These are phyloP conservation scores for Muscicapa striata DNA, from an alignment of 2,797 vertebrate genomes.

Conservation along the genomic window DNA sequence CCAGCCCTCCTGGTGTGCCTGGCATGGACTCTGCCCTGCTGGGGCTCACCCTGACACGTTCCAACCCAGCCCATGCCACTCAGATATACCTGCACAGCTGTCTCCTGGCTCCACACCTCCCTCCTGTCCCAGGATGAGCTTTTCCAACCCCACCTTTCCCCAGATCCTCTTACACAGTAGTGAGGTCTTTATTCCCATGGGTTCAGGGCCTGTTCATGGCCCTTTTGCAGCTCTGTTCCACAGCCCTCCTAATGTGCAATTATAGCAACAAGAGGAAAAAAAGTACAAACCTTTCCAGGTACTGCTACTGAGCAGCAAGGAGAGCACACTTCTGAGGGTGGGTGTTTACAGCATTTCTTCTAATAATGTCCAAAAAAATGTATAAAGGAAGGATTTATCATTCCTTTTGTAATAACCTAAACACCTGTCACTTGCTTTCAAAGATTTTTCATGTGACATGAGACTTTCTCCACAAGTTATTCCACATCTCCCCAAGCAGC, in stretches of 20 bases:
- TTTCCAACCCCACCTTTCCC: background rate
- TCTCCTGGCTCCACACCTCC: background rate
- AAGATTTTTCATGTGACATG: background rate
- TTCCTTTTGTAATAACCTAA: background rate
- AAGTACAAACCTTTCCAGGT: background rate
- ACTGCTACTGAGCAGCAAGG: background rate
- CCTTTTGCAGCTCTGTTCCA: background rate
- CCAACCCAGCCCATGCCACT: background rate
- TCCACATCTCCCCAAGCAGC: background rate
- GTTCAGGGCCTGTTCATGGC: background rate
- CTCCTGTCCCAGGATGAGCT: background rate
- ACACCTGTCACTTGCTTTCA: background rate
- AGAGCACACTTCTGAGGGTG: background rate
- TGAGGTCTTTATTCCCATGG: background rate
- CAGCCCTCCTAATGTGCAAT: background rate
- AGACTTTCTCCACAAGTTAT: background rate
- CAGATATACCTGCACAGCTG: background rate
- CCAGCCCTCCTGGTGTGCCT: background rate
- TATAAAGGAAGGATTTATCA: background rate
- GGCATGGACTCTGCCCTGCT: background rate
- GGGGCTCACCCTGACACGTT: background rate
- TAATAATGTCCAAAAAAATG: background rate
- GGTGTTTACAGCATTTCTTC: background rate
- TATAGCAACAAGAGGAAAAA: background rate
- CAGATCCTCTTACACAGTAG: background rate